Evolutionary conservation across 2,113 vertebrate species (phyloP).

Genomic region (Toxotes chatareus): DNA sequence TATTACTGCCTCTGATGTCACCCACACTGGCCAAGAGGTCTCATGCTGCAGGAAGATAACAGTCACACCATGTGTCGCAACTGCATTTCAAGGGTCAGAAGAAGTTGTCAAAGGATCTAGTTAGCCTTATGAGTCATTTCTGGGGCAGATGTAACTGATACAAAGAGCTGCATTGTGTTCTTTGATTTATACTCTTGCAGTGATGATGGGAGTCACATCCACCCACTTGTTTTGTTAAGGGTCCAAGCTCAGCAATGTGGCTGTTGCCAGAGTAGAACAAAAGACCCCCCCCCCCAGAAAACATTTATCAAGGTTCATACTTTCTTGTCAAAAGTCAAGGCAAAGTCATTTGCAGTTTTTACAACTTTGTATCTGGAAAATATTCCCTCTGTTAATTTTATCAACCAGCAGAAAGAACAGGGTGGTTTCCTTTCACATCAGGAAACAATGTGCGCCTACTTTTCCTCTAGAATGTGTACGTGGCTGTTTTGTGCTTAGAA

Average conservation of each 20-base stretch:
- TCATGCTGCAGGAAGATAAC: conserved; percentile 25
- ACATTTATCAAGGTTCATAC: conserved; percentile 48
- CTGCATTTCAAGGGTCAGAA: conserved; percentile 27
- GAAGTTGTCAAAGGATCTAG: conserved; percentile 44
- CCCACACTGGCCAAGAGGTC: conserved; percentile 9
- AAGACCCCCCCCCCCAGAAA: conserved; percentile 23
- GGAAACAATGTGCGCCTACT: conserved; percentile 7
- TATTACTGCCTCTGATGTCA: conserved; percentile 52
- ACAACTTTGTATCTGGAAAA: conserved; percentile 33
- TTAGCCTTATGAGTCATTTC: conserved; percentile 44
- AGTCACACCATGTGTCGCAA: conserved; percentile 15
- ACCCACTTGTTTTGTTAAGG: conserved; percentile 65
- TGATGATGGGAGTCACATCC: conserved; percentile 48
- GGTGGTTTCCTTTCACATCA: conserved; percentile 13
- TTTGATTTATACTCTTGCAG: conserved; percentile 58
- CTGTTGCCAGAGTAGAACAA: conserved; percentile 51
- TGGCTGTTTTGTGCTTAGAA: conserved; percentile 41
- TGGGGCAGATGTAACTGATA: conserved; percentile 35
- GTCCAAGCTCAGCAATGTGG: conserved; percentile 43
- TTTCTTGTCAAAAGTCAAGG: conserved; percentile 53
- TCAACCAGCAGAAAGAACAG: conserved; percentile 6
- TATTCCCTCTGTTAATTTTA: conserved; percentile 40
- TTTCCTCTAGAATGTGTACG: conserved; percentile 8
- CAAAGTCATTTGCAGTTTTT: conserved; percentile 54
- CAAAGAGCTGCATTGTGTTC: conserved; percentile 44